Percentiles rank a stretch among this genome's conserved stretches.
Conservation (phyloP, 2,888 invertebrate species). For the Ennomos quercinarius region DNA sequence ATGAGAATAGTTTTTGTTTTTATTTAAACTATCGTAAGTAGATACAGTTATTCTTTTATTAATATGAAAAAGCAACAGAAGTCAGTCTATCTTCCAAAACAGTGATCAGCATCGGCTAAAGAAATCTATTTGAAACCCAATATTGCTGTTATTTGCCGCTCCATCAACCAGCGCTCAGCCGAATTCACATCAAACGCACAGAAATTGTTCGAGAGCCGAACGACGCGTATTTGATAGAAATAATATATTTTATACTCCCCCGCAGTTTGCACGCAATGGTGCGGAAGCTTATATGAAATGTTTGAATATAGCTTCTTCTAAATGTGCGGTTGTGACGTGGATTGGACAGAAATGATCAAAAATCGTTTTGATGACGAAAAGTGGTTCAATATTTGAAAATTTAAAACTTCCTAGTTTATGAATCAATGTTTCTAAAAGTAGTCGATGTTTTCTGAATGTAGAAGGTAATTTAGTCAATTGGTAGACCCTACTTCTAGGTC, state of each 20-base stretch:
- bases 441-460: too few species aligned
- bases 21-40: too few species aligned
- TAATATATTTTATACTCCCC: slow-evolving; percentile 23
- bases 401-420: too few species aligned
- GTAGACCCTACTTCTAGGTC: too few species aligned
- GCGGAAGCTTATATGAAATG: slow-evolving; percentile 35
- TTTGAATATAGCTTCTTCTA: slow-evolving; percentile 21
- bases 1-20: too few species aligned
- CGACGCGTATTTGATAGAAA: slow-evolving; percentile 32
- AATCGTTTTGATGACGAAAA: neutral
- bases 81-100: slow-evolving; percentile 1
- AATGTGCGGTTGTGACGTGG: slow-evolving; percentile 4
- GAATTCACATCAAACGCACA: slow-evolving; percentile 47
- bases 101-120: slow-evolving; percentile 19
- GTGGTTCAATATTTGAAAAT: too few species aligned
- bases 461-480: too few species aligned
- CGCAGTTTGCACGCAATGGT: slow-evolving; percentile 29
- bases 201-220: slow-evolving; percentile 48
- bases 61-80: neutral
- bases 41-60: too few species aligned
- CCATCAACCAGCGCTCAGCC: slow-evolving; percentile 36
- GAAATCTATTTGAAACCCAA: slow-evolving; percentile 35
- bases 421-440: too few species aligned
- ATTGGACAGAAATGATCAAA: neutral
- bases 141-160: slow-evolving; percentile 46